Evolutionary conservation across 2,113 vertebrate species (phyloP).

Genomic region (Paracanthobrama guichenoti): DNA sequence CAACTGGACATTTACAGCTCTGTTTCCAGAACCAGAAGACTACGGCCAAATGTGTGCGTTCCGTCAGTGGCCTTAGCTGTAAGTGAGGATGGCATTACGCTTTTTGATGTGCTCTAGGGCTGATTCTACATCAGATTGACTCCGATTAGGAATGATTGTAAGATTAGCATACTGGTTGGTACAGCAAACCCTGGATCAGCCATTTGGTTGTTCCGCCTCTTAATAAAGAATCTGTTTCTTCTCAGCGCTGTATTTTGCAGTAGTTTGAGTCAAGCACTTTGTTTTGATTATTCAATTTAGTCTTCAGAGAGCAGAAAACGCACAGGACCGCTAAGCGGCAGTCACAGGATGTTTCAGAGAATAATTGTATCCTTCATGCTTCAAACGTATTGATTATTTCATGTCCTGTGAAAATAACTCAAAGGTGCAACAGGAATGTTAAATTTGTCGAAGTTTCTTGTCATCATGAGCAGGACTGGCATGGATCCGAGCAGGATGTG

Average conservation of each 20-base stretch:
- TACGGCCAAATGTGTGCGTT: constrained; percentile 13
- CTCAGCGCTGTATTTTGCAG: constrained; percentile 8
- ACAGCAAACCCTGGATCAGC: not conserved
- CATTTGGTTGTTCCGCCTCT: not conserved
- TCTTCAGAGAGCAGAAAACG: constrained; percentile 1
- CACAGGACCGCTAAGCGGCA: not conserved
- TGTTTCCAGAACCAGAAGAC: not conserved
- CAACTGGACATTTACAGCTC: constrained; percentile 20
- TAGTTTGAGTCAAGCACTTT: constrained; percentile 19
- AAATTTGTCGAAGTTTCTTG: constrained; percentile 13
- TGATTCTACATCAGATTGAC: constrained; percentile 26
- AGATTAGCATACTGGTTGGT: not conserved
- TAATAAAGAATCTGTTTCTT: constrained; percentile 22
- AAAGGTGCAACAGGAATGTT: constrained; percentile 22
- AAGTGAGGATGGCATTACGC: constrained; percentile 38
- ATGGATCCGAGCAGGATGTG: constrained; percentile 24
- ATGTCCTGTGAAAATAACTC: constrained; percentile 11
- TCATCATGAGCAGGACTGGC: constrained; percentile 38
- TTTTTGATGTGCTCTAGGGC: constrained; percentile 27
- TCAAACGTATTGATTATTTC: constrained; percentile 16
- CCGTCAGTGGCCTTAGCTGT: constrained; percentile 41
- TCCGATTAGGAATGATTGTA: not conserved
- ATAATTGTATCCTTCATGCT: constrained; percentile 17
- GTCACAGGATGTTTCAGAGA: constrained; percentile 9
- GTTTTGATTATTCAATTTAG: not conserved